phyloP scores from a whole-genome alignment of 2,888 invertebrate species.

The Acanthosepion esculentum region DNA sequence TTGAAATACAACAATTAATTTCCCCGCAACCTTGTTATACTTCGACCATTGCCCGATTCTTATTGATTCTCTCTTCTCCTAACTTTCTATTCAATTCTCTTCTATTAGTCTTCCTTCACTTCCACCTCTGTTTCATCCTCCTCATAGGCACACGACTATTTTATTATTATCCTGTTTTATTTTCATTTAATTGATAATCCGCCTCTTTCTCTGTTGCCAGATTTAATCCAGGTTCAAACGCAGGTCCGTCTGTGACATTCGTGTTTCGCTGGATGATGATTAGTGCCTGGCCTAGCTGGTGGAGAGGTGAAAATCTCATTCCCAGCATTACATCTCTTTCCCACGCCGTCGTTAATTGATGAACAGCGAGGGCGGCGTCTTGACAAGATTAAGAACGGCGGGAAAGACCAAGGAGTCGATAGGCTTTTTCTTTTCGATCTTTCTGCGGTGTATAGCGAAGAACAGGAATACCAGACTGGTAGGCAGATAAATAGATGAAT shows the following conservation, averaged over 20 bases:
- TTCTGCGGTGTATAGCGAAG: not conserved
- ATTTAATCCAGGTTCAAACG: slow-evolving; percentile 33
- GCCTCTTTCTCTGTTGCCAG: not conserved
- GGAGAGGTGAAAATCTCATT: not conserved
- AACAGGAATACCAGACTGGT: not conserved
- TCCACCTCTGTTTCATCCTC: not conserved
- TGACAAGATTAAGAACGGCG: not conserved
- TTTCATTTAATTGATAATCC: not conserved
- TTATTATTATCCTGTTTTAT: not conserved
- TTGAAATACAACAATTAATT: not conserved
- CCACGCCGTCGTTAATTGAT: not conserved
- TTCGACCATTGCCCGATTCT: too few species aligned
- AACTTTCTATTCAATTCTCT: not conserved
- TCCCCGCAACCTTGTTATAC: not conserved
- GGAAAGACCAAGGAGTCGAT: not conserved
- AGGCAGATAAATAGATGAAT: too few species aligned
- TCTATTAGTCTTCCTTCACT: not conserved
- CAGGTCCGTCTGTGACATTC: slow-evolving; percentile 7
- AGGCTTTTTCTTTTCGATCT: not conserved
- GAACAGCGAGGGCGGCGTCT: not conserved
- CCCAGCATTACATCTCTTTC: not conserved
- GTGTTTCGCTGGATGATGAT: not conserved
- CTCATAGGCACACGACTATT: not conserved
- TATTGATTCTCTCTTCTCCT: not conserved
- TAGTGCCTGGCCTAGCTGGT: not conserved